Conservation (phyloP, 2,797 vertebrate species). For the Alosa sapidissima region DNA sequence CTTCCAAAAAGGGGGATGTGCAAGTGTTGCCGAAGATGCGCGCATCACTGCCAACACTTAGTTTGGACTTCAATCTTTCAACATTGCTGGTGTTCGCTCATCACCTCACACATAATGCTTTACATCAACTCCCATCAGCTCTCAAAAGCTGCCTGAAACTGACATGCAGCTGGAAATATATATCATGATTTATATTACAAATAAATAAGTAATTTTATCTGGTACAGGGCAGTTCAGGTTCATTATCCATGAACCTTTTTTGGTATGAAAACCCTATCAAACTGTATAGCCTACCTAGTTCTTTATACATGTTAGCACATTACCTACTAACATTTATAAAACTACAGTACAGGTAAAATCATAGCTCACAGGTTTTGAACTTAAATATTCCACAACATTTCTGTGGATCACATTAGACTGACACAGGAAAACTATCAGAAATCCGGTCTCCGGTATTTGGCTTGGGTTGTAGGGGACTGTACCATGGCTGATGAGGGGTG, state of each 20-base stretch:
- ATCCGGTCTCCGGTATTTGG: constrained; percentile 12
- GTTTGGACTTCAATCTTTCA: background rate
- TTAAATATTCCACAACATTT: constrained; percentile 23
- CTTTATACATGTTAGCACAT: background rate
- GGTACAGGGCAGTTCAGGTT: background rate
- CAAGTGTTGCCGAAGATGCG: background rate
- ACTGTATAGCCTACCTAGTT: background rate
- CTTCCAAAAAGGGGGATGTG: background rate
- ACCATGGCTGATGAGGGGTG: background rate
- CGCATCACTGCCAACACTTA: background rate
- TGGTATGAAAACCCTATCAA: background rate
- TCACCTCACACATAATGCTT: background rate
- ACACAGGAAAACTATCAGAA: constrained; percentile 25
- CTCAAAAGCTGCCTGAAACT: background rate
- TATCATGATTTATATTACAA: background rate
- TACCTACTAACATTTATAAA: background rate
- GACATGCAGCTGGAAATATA: background rate
- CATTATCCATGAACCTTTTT: background rate
- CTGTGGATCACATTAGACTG: background rate
- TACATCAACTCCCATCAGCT: background rate
- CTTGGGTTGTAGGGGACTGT: background rate
- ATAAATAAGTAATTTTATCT: background rate
- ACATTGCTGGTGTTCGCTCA: background rate
- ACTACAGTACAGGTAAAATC: background rate
- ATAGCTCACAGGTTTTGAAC: background rate